Conservation (phyloP, 2,888 invertebrate genomes). For the Petrolisthes manimaculis region DNA sequence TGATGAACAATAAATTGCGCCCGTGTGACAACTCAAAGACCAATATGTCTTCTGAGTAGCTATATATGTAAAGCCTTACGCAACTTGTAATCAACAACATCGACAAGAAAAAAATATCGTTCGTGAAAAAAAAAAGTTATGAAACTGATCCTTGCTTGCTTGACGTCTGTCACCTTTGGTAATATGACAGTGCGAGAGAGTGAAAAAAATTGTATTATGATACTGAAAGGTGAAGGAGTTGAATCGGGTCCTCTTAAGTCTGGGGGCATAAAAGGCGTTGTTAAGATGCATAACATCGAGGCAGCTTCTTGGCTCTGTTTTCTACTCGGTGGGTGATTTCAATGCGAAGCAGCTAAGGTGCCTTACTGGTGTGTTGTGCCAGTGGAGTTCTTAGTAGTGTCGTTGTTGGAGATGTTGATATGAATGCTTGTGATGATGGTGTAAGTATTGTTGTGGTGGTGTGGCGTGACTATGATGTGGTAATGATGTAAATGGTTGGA, state of each 20-base stretch:
- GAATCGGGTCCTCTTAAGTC: neutral
- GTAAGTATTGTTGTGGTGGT: neutral
- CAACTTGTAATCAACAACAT: neutral
- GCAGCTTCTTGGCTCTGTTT: no score
- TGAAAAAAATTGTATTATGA: neutral
- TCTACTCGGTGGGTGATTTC: neutral
- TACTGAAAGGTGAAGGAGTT: conserved; percentile 20
- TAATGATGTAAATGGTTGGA: no score
- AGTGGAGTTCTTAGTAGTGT: neutral
- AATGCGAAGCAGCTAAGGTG: neutral
- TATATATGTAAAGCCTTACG: conserved; percentile 9
- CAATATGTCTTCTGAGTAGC: neutral
- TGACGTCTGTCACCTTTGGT: conserved; percentile 30
- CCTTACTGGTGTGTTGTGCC: neutral
- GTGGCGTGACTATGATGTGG: neutral
- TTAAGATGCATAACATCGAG: no score
- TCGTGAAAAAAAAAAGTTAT: neutral
- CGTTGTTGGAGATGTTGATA: no score
- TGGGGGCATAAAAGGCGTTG: neutral
- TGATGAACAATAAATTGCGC: neutral
- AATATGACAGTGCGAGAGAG: neutral
- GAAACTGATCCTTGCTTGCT: neutral
- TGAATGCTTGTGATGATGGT: neutral
- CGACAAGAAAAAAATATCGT: neutral
- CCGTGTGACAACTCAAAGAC: neutral